These are phyloP conservation scores for Spea bombifrons DNA, from an alignment of 2,113 vertebrate genomes.

Conservation along the genomic window DNA sequence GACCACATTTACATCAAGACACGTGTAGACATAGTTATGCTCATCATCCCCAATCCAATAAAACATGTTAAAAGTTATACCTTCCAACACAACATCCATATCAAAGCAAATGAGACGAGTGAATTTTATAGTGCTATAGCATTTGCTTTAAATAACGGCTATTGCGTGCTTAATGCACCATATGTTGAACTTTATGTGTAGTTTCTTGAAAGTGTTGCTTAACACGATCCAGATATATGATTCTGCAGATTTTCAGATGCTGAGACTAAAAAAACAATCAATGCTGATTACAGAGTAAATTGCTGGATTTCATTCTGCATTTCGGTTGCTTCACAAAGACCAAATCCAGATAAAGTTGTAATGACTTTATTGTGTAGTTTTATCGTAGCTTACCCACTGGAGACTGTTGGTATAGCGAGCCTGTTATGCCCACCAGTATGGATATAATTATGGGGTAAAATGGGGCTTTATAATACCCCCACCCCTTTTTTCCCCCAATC, in stretches of 20 bases:
- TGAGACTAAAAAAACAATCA: too few relatives aligned
- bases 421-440: too few relatives aligned
- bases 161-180: slow-evolving; percentile 46
- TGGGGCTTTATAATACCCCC: too few relatives aligned
- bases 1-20: slow-evolving; percentile 22
- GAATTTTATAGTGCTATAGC: slow-evolving; percentile 38
- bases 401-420: too few relatives aligned
- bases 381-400: too few relatives aligned
- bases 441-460: too few relatives aligned
- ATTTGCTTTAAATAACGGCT: slow-evolving; percentile 40
- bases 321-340: too few relatives aligned
- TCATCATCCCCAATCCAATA: slow-evolving; percentile 21
- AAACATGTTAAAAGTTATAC: slow-evolving; percentile 43
- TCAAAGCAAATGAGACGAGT: slow-evolving; percentile 39
- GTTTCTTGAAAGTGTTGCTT: slow-evolving; percentile 37
- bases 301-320: too few relatives aligned
- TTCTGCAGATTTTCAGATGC: not conserved
- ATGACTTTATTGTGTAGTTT: too few relatives aligned
- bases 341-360: too few relatives aligned
- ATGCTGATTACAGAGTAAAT: too few relatives aligned
- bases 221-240: slow-evolving; percentile 46
- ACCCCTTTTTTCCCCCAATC: too few relatives aligned
- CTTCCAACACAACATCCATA: slow-evolving; percentile 34
- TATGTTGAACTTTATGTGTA: slow-evolving; percentile 33
- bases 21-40: slow-evolving; percentile 35